These are phyloP conservation scores for Tachystola acroxantha DNA, from an alignment of 2,888 invertebrate genomes.

Conservation along the genomic window DNA sequence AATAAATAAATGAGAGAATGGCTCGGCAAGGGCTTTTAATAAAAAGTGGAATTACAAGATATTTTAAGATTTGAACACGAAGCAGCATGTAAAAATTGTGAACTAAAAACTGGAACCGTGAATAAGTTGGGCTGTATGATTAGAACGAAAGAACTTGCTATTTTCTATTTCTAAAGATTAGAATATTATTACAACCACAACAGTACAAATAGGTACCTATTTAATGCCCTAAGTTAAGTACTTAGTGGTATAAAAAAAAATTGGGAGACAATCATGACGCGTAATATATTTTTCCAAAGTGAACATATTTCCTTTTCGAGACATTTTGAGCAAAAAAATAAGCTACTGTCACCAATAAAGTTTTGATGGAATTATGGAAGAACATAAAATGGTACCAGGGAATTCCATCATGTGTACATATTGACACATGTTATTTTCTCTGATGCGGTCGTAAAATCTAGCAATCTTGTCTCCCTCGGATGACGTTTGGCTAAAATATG, in stretches of 20 bases:
- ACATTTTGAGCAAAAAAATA: constrained; percentile 16
- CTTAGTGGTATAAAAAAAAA: no score
- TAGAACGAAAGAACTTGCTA: no score
- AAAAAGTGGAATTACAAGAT: constrained; percentile 22
- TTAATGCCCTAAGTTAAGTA: no score
- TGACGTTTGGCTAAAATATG: constrained; percentile 47
- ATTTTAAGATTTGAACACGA: constrained; percentile 23
- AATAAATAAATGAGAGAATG: no score
- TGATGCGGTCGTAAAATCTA: constrained; percentile 54
- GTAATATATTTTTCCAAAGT: no score
- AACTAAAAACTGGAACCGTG: constrained; percentile 18
- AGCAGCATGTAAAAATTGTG: constrained; percentile 18
- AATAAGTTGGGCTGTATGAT: no score
- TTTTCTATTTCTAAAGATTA: no score
- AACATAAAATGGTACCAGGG: constrained; percentile 47
- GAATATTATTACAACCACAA: no score
- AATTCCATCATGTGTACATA: constrained; percentile 46
- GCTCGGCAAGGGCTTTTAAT: constrained; percentile 9
- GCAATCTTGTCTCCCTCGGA: constrained; percentile 49
- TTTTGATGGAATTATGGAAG: constrained; percentile 41
- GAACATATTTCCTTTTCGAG: no score
- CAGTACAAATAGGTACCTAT: no score
- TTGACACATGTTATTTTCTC: constrained; percentile 61
- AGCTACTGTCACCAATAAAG: constrained; percentile 41
- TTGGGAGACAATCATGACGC: no score